Percentiles rank a stretch among this genome's conserved stretches.
These are phyloP conservation scores for Drosophila engyochracea DNA, from an alignment of 2,888 invertebrate species.

Conservation along the genomic window DNA sequence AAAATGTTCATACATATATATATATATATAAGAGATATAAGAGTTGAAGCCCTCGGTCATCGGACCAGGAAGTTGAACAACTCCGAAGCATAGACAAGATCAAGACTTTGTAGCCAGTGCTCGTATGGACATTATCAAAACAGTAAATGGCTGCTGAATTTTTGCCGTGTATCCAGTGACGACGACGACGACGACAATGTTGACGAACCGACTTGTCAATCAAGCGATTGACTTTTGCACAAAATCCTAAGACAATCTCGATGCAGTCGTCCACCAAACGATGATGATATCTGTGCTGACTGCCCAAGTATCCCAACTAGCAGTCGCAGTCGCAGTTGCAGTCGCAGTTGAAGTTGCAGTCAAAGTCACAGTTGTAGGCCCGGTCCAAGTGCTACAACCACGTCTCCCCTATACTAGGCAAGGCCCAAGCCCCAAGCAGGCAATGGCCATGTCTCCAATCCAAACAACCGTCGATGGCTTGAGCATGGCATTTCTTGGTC, in stretches of 20 bases:
- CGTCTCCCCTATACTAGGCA: constrained; percentile 30
- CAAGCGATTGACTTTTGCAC: constrained; percentile 80
- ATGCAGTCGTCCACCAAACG: constrained; percentile 53
- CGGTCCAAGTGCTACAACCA: constrained; percentile 14
- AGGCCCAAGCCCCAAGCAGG: constrained; percentile 23
- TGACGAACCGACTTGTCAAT: constrained; percentile 81
- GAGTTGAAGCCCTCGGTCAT: not conserved
- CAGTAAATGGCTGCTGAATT: constrained; percentile 52
- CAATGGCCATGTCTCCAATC: constrained; percentile 53
- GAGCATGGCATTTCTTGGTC: constrained; percentile 71
- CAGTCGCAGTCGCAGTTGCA: not conserved
- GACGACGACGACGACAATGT: constrained; percentile 16
- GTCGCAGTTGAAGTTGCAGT: constrained; percentile 4
- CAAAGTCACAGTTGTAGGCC: constrained; percentile 9
- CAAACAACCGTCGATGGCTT: constrained; percentile 43
- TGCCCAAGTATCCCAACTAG: constrained; percentile 31
- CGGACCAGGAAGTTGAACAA: constrained; percentile 68
- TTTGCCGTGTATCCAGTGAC: constrained; percentile 40
- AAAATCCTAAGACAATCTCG: constrained; percentile 76
- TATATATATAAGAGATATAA: not conserved
- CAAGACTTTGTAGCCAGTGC: constrained; percentile 25
- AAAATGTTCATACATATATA: constrained; percentile 5
- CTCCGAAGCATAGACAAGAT: constrained; percentile 64
- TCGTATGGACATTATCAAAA: constrained; percentile 59
- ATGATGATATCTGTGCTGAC: constrained; percentile 74